Percentiles rank a stretch among this genome's conserved stretches.
Conservation (phyloP, 2,888 invertebrate species). For the Cheilosia pagana region DNA sequence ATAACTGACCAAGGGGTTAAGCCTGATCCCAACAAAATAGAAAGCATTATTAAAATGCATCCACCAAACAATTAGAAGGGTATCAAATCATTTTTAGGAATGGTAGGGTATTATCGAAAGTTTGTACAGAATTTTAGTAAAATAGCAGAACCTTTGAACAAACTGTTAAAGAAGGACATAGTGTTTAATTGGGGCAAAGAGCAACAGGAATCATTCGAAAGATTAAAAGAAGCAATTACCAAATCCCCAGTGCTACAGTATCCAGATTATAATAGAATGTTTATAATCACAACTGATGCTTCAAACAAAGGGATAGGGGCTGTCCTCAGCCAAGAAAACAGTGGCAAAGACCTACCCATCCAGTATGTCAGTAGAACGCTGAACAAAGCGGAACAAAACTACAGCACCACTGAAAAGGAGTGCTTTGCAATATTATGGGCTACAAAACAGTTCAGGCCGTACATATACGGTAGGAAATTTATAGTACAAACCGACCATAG, state of each 20-base stretch:
- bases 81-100: conserved; percentile 22
- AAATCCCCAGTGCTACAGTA: conserved; percentile 20
- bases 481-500: conserved; percentile 81
- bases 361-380: conserved; percentile 77
- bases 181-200: conserved; percentile 12
- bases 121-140: conserved; percentile 38
- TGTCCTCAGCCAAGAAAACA: conserved; percentile 4
- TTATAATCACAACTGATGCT: too few species aligned
- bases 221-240: conserved; percentile 19
- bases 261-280: conserved; percentile 3
- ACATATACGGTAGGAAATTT: conserved; percentile 79
- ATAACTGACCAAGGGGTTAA: conserved; percentile 74
- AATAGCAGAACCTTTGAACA: conserved; percentile 63
- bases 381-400: conserved; percentile 75
- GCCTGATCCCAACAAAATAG: conserved; percentile 13
- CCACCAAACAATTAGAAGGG: conserved; percentile 19
- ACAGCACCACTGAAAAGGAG: conserved; percentile 79
- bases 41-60: conserved; percentile 22
- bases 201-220: conserved; percentile 22
- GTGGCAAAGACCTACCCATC: conserved; percentile 68
- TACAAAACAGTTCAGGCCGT: conserved; percentile 79
- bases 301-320: conserved; percentile 2
- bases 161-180: conserved; percentile 54
- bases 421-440: conserved; percentile 79
- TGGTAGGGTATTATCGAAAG: conserved; percentile 11